Conservation (phyloP, 2,888 invertebrate genomes). For the Pharmacophagus antenor region DNA sequence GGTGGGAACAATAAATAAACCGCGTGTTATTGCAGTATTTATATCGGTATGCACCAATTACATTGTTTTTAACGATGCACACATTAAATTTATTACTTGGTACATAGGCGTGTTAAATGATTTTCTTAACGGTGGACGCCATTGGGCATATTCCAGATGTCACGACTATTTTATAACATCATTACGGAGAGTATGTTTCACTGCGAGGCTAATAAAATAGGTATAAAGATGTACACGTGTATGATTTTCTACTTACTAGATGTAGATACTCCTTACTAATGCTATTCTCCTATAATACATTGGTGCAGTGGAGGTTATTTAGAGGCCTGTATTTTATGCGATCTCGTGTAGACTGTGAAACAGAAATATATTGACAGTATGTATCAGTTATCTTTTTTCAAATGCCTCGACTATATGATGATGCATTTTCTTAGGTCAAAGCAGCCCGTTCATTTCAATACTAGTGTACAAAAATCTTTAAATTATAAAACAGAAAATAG, state of each 20-base stretch:
- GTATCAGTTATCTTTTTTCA: too few relatives aligned
- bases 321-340: too few relatives aligned
- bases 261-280: not conserved
- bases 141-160: conserved; percentile 28
- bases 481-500: not conserved
- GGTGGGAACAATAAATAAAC: conserved; percentile 47
- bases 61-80: conserved; percentile 56
- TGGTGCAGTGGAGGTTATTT: not conserved
- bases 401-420: not conserved
- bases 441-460: too few relatives aligned
- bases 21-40: conserved; percentile 47
- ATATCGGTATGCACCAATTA: conserved; percentile 47
- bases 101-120: conserved; percentile 32
- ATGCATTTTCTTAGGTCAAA: not conserved
- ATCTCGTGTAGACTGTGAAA: too few relatives aligned
- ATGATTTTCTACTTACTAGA: not conserved
- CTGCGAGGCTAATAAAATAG: conserved; percentile 2
- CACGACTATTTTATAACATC: conserved; percentile 24
- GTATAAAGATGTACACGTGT: not conserved
- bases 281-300: too few relatives aligned
- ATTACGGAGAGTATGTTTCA: conserved; percentile 14
- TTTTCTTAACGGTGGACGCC: conserved; percentile 35
- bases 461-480: not conserved
- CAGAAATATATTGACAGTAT: too few relatives aligned
- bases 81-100: conserved; percentile 44